These are phyloP conservation scores for Melipona quadrifasciata DNA, from an alignment of 1,140 invertebrate genomes.

Conservation along the genomic window DNA sequence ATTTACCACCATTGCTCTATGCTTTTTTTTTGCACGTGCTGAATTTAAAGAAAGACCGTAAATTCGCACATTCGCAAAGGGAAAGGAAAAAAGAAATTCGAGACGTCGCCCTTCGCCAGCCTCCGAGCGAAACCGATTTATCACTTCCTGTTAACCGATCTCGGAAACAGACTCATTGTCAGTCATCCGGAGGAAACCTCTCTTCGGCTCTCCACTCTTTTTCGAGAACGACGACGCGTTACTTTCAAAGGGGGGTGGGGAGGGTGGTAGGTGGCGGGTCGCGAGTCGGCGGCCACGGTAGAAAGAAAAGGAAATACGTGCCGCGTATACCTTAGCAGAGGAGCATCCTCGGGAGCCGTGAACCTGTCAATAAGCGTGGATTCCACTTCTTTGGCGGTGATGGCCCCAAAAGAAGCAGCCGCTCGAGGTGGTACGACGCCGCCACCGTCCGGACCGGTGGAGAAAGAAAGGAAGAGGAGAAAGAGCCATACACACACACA, in stretches of 20 bases:
- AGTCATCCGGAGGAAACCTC: background rate
- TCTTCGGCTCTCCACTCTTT: background rate
- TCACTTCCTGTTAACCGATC: background rate
- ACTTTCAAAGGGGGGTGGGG: background rate
- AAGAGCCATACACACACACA: too few relatives aligned
- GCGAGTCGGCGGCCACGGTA: background rate
- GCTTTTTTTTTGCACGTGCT: too few relatives aligned
- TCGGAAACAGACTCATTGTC: background rate
- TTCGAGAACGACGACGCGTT: background rate
- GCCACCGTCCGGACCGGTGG: background rate
- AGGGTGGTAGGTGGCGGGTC: slow-evolving; percentile 35
- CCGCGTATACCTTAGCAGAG: slow-evolving; percentile 53
- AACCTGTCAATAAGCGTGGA: slow-evolving; percentile 74
- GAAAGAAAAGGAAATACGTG: slow-evolving; percentile 39
- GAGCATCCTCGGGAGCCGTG: slow-evolving; percentile 71
- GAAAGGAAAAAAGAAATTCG: too few relatives aligned
- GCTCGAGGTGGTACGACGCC: slow-evolving; percentile 38
- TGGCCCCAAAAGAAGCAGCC: slow-evolving; percentile 66
- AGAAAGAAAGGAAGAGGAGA: slow-evolving; percentile 1
- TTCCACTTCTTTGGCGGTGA: slow-evolving; percentile 67
- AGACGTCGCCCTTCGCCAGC: too few relatives aligned
- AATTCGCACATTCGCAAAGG: too few relatives aligned
- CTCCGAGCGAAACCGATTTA: background rate
- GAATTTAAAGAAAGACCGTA: too few relatives aligned
- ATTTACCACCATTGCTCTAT: too few relatives aligned